Evolutionary conservation across 2,113 vertebrate species (phyloP), one percentile per base, ranked within the genome.

Genomic region (Eurystomus gularis): DNA sequence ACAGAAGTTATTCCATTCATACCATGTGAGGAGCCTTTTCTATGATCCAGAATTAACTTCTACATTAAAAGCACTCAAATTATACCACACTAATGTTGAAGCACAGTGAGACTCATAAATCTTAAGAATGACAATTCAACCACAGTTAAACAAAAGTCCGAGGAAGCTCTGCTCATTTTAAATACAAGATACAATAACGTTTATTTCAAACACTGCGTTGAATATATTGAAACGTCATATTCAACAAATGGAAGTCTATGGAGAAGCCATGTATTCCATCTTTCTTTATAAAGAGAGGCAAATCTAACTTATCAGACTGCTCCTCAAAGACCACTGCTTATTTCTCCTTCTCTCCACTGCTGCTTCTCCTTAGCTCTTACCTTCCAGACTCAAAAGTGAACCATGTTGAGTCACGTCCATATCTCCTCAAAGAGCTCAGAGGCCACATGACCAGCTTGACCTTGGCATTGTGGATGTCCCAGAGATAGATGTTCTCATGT

Each of bases 371-470:
- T 76, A 91, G 28, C 14, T 49, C 98, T 98, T 98, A 99, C 99
- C 99, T 99, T 98, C 99, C 99, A 6, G 99, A 99, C 88, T 99
- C 99, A 88, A 99, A 99, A 2, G 99, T 99, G 97, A 99, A 99
- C 99, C 99, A 99, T 3, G 99, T 99, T 9, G 99, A 99, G 93
- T 99, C 99, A 66, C 99, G 98, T n/a, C 99, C 99, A 0, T 99
- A 99, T 98, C 99, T 98, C 88, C 99, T 98, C 93, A 99, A 98
- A 13, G 99, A 99, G 97, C 99, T 99, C 93, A 99, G 99, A 23
- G 99, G 99, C 99, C 99, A 99, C 99, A 99, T 99, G 96, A 99
- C 98, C 95, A 99, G 98, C 95, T 99, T 99, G 95, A 99, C 98
- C 95, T 99, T 99, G 91, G 99, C 98, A 55, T 99, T 99, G 98